Base-by-base conservation (phyloP, 1,140 invertebrate species). In the Papilio xuthus region DNA sequence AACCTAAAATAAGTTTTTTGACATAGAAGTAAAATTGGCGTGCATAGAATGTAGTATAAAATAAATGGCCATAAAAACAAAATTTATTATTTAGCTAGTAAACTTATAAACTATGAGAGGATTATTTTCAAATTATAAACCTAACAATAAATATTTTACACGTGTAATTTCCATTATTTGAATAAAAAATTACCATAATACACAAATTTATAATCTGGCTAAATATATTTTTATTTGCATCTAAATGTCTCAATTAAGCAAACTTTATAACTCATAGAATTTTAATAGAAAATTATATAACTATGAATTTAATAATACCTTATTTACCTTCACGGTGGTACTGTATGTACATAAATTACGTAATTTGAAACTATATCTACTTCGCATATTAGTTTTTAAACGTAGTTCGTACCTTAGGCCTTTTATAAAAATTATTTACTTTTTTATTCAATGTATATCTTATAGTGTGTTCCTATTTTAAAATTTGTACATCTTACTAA, bases 151-250 rank as follows among this genome's bases (percentile, higher is more conserved):
- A 56, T 60, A 60, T 60, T 60, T 60, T n/a, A n/a, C n/a, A n/a
- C n/a, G n/a, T n/a, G n/a, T n/a, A n/a, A n/a, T n/a, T n/a, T n/a
- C n/a, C 23, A 63, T 63, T 63, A 63, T 63, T 63, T 26, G 28
- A 9, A 63, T 63, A 63, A 63, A 56, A 63, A 63, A n/a, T 63
- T 63, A 63, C 26, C 56, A 63, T 63, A 67, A 32, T 60, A 60
- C 23, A 28, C 10, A 60, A 23, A 10, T 67, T 67, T 67, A 28
- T 67, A 67, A 67, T 28, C 60, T 56, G 23, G 53, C n/a, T 53
- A 53, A 67, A 67, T 67, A 67, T 15, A 67, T 15, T 28, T 63
- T 67, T 67, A 67, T 67, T 67, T 28, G 60, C 60, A 67, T 67
- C 3, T 15, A 67, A 67, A 67, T 67, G 60, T 67, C 60, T 67